A percentile compares a stretch with the other conserved stretches of the same genome.
These are phyloP conservation scores for Nephrocerus scutellatus DNA, from an alignment of 2,888 invertebrate genomes.

Conservation along the genomic window DNA sequence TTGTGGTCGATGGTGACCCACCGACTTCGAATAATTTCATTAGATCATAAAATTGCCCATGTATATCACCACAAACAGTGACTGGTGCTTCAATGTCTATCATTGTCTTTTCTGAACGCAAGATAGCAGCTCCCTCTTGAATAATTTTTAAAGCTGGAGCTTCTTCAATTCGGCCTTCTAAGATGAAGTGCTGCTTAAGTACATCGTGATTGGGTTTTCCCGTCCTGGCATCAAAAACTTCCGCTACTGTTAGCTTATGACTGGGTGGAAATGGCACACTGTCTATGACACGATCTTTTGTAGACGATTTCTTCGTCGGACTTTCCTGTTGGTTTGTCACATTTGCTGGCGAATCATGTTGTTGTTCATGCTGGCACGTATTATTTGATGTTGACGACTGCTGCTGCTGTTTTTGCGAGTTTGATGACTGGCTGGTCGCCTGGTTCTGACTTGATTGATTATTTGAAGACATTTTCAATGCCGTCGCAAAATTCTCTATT, in stretches of 20 bases:
- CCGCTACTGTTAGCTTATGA: conserved; percentile 87
- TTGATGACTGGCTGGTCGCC: conserved; percentile 22
- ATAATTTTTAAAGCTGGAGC: conserved; percentile 93
- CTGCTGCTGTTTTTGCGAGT: conserved; percentile 6
- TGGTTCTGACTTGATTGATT: conserved; percentile 38
- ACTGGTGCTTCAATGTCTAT: conserved; percentile 99
- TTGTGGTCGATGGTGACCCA: conserved; percentile 90
- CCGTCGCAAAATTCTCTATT: background rate
- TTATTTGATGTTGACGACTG: conserved; percentile 12
- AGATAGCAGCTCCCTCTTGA: conserved; percentile 87
- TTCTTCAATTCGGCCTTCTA: conserved; percentile 97
- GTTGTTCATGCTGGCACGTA: conserved; percentile 15
- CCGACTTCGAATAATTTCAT: conserved; percentile 99
- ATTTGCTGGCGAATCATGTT: conserved; percentile 15
- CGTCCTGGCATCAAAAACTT: conserved; percentile 91
- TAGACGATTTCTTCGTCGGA: conserved; percentile 20
- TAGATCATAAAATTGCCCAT: conserved; percentile 98
- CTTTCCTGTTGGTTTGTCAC: conserved; percentile 21
- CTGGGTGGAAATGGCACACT: conserved; percentile 97
- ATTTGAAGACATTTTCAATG: conserved; percentile 40
- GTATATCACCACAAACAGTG: conserved; percentile 98
- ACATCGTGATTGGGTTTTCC: conserved; percentile 92
- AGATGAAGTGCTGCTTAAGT: conserved; percentile 95
- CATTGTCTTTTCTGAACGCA: conserved; percentile 91
- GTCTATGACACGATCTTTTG: conserved; percentile 33